Percentiles rank a stretch among this genome's conserved stretches.
phyloP scores from a whole-genome alignment of 2,797 vertebrate species.

The Paramormyrops hopkinsi region DNA sequence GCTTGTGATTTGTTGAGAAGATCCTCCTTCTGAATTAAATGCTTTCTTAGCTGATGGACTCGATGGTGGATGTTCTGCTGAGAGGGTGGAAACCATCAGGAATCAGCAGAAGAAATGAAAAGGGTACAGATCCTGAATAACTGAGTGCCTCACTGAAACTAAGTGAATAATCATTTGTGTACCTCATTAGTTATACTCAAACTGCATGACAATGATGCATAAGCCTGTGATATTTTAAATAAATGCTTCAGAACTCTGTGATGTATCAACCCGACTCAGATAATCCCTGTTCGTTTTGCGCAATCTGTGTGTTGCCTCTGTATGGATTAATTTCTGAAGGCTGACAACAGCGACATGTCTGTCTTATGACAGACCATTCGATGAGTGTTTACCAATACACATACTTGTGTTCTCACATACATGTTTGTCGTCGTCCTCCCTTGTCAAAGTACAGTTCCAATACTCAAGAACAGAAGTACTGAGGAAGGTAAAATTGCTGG shows the following conservation, averaged over 20 bases:
- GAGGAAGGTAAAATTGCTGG: background rate
- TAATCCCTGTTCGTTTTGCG: background rate
- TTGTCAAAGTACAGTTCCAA: background rate
- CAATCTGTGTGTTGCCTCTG: background rate
- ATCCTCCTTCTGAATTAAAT: background rate
- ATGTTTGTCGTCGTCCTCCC: background rate
- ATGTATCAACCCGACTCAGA: background rate
- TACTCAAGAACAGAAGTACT: background rate
- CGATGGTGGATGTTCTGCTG: background rate
- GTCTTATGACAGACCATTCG: background rate
- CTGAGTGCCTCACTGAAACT: background rate
- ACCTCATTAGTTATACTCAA: background rate
- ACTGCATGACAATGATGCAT: background rate
- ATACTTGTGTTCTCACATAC: background rate
- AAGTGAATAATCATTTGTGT: background rate
- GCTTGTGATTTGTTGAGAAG: background rate
- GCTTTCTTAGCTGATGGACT: background rate
- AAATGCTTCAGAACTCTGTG: background rate
- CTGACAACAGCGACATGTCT: background rate
- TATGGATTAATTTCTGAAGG: background rate
- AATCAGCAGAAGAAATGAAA: background rate
- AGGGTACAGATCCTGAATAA: background rate
- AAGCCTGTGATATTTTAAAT: background rate
- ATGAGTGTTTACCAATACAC: background rate
- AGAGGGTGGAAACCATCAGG: background rate